These are phyloP conservation scores for Nephrotoma appendiculata DNA, from an alignment of 2,888 invertebrate species.

Conservation along the genomic window DNA sequence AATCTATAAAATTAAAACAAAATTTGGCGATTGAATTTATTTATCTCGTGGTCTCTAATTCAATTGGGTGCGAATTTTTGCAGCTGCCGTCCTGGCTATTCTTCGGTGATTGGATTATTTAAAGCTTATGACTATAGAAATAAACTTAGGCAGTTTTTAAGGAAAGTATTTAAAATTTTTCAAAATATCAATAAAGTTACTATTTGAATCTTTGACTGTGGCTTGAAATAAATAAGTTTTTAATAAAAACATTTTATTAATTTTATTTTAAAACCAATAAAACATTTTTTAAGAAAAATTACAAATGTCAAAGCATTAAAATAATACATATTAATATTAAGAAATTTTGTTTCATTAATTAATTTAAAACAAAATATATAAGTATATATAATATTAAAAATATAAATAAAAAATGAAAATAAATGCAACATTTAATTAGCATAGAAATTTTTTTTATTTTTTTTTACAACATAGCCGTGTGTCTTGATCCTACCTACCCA, in stretches of 20 bases:
- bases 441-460: not conserved
- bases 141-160: no score
- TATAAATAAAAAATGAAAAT: not conserved
- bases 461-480: not conserved
- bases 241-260: not conserved
- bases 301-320: not conserved
- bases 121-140: no score
- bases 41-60: no score
- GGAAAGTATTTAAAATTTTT: no score
- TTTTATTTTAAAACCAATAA: not conserved
- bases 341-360: not conserved
- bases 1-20: no score
- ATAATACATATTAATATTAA: not conserved
- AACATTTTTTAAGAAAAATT: not conserved
- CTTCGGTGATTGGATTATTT: no score
- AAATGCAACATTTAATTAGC: not conserved
- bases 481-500: not conserved
- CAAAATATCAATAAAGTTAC: no score
- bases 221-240: not conserved
- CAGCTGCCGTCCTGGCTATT: no score
- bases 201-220: no score
- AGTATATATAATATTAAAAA: not conserved
- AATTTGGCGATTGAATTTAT: no score
- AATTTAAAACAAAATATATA: not conserved
- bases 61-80: no score